Evolutionary conservation across 2,797 vertebrate genomes (phyloP).

Genomic region (Erethizon dorsatum): DNA sequence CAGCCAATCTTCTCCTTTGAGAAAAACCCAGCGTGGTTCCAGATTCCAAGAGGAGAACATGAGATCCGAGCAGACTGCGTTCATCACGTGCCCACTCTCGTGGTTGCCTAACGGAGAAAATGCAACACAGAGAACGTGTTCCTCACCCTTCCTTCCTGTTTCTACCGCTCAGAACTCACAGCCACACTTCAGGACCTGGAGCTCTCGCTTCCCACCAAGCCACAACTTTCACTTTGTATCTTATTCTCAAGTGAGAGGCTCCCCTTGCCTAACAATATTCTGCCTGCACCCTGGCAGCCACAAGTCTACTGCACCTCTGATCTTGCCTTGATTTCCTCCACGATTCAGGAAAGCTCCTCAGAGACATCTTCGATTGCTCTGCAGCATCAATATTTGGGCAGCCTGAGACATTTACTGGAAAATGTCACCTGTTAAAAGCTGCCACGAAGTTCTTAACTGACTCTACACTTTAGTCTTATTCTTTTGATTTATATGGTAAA

Average conservation of each 20-base stretch:
- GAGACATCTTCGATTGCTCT: background rate
- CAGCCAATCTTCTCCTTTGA: background rate
- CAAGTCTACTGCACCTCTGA: background rate
- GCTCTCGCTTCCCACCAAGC: slow-evolving; percentile 4
- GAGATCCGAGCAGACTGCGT: background rate
- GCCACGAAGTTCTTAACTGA: background rate
- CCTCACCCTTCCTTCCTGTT: slow-evolving; percentile 76
- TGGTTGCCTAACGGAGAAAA: slow-evolving; percentile 49
- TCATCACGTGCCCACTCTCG: background rate
- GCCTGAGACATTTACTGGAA: background rate
- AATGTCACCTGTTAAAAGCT: background rate
- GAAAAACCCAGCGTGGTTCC: background rate
- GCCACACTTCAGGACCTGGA: background rate
- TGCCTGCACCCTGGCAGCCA: background rate
- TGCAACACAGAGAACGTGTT: background rate
- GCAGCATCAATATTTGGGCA: background rate
- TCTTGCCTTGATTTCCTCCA: slow-evolving; percentile 24
- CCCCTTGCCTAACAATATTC: background rate
- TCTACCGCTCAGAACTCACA: slow-evolving; percentile 19
- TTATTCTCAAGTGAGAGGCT: background rate
- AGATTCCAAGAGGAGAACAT: background rate
- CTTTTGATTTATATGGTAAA: background rate
- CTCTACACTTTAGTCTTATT: background rate
- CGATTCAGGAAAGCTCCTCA: background rate
- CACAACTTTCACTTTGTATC: background rate